Percentiles rank a stretch among this genome's conserved stretches.
Evolutionary conservation across 2,797 vertebrate genomes (phyloP).

Genomic region (Hemitrygon akajei): DNA sequence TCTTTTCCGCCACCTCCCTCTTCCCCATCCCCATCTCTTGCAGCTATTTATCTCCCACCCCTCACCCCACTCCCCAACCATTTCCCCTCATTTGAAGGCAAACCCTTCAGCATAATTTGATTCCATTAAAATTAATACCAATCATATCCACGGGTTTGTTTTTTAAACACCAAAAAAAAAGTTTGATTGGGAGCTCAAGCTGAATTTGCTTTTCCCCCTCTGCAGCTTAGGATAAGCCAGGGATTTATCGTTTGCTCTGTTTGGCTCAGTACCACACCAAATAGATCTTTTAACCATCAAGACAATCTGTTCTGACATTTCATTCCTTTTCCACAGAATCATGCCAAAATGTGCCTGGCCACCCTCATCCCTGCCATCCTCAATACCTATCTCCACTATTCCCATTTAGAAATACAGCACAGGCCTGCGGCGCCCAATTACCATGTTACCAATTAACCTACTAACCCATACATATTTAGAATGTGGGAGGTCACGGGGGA

Average conservation of each 20-base stretch:
- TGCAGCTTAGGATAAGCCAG: not conserved
- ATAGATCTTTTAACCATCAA: not conserved
- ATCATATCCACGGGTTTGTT: not conserved
- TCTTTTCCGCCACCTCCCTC: not conserved
- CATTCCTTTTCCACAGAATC: not conserved
- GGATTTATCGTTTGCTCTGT: not conserved
- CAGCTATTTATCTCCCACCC: not conserved
- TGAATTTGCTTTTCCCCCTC: not conserved
- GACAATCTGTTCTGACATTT: not conserved
- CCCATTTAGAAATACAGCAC: too few relatives aligned
- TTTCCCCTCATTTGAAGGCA: not conserved
- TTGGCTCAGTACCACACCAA: not conserved
- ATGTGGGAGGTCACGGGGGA: too few relatives aligned
- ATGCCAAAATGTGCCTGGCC: too few relatives aligned
- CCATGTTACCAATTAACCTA: too few relatives aligned
- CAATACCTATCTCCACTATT: too few relatives aligned
- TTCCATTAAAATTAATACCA: not conserved
- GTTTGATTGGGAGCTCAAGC: not conserved
- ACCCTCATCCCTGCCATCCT: too few relatives aligned
- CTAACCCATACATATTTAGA: too few relatives aligned
- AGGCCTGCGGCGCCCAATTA: too few relatives aligned
- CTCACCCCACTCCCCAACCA: not conserved
- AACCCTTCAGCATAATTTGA: not conserved
- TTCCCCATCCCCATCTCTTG: too few relatives aligned
- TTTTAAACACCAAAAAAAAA: not conserved